phyloP scores from a whole-genome alignment of 1,140 invertebrate species.

The Gonioctena quinquepunctata region DNA sequence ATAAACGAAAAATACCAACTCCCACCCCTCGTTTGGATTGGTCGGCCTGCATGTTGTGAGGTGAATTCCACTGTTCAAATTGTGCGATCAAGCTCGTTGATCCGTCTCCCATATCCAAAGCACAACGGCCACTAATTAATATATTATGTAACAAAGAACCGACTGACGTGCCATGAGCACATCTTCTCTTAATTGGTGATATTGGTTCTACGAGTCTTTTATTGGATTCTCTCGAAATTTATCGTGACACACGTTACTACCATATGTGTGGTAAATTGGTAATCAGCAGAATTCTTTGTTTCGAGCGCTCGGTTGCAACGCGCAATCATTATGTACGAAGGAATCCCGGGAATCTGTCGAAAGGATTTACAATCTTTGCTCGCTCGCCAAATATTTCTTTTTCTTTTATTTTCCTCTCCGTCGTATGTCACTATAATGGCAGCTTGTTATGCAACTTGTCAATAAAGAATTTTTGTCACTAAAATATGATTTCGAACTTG shows the following conservation, averaged over 20 bases:
- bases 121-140: not conserved
- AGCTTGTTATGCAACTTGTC: not conserved
- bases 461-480: not conserved
- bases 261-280: constrained; percentile 48
- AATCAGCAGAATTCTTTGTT: constrained; percentile 39
- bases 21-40: too few relatives aligned
- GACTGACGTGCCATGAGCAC: not conserved
- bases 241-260: constrained; percentile 35
- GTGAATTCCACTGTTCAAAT: too few relatives aligned
- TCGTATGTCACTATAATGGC: not conserved
- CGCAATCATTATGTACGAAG: constrained; percentile 30
- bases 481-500: not conserved
- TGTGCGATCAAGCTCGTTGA: too few relatives aligned
- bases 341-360: constrained; percentile 43
- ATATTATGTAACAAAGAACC: not conserved
- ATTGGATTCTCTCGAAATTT: constrained; percentile 35
- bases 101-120: not conserved
- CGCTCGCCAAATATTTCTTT: constrained; percentile 26
- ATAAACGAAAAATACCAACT: too few relatives aligned
- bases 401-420: constrained; percentile 7
- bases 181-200: constrained; percentile 12
- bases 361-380: constrained; percentile 38
- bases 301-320: constrained; percentile 28
- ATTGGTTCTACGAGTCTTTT: constrained; percentile 26
- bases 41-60: too few relatives aligned